Evolutionary conservation across 2,888 invertebrate genomes (phyloP).

Genomic region (Patella depressa): DNA sequence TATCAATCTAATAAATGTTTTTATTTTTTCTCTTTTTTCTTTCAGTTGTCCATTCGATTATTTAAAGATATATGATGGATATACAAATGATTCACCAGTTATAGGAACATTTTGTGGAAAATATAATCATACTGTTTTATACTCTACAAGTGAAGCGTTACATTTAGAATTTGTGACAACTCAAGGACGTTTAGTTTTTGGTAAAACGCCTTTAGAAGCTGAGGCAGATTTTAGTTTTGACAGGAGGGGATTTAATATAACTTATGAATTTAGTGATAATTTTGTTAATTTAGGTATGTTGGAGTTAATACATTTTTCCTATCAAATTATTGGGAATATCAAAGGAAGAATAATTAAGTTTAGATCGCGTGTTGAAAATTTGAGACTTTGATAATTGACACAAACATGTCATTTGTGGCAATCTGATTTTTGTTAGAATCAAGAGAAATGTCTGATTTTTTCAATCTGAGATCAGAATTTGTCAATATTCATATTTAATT

Average conservation of each 20-base stretch:
- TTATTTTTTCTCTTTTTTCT: slow-evolving; percentile 40
- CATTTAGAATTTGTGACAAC: slow-evolving; percentile 91
- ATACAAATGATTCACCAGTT: slow-evolving; percentile 87
- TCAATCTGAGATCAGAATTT: too few species aligned
- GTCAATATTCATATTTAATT: too few species aligned
- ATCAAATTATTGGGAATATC: too few species aligned
- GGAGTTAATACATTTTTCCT: too few species aligned
- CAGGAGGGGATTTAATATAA: slow-evolving; percentile 98
- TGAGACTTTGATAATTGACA: too few species aligned
- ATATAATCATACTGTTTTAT: slow-evolving; percentile 94
- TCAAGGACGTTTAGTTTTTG: slow-evolving; percentile 80
- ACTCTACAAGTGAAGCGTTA: slow-evolving; percentile 91
- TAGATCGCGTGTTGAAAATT: too few species aligned
- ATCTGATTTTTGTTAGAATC: too few species aligned
- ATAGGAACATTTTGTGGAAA: slow-evolving; percentile 98
- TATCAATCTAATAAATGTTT: neutral
- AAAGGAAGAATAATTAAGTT: too few species aligned
- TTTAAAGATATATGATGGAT: slow-evolving; percentile 96
- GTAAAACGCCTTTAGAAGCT: slow-evolving; percentile 50
- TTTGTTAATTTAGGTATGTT: slow-evolving; percentile 95
- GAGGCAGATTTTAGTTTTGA: slow-evolving; percentile 74
- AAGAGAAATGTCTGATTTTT: too few species aligned
- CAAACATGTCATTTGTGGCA: too few species aligned
- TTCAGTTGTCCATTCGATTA: slow-evolving; percentile 98
- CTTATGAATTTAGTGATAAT: slow-evolving; percentile 98